Conservation (phyloP, 2,113 vertebrate genomes). For the Xyrauchen texanus region DNA sequence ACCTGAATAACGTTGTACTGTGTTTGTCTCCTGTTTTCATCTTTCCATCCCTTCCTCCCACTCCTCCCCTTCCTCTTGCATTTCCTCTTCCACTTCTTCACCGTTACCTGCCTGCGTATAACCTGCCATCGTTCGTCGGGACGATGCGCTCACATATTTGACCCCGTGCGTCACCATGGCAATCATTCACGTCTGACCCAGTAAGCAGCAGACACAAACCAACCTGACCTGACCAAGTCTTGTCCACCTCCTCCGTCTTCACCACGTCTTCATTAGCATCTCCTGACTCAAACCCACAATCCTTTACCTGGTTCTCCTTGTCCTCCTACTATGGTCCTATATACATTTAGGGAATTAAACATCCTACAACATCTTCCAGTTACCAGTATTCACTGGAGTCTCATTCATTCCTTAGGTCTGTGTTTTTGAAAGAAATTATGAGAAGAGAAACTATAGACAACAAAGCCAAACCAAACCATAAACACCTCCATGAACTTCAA, state of each 20-base stretch:
- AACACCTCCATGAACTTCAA: conserved; percentile 48
- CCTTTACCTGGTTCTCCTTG: conserved; percentile 34
- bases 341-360: neutral
- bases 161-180: conserved; percentile 2
- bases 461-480: conserved; percentile 7
- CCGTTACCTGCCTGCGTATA: conserved; percentile 28
- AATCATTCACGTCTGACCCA: conserved; percentile 24
- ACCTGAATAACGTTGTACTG: conserved; percentile 72
- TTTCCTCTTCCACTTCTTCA: conserved; percentile 40
- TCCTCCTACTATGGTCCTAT: neutral
- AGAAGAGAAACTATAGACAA: neutral
- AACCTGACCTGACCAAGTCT: conserved; percentile 39
- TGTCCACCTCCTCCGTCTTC: conserved; percentile 3
- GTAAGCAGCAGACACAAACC: conserved; percentile 40
- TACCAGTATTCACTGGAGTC: conserved; percentile 15
- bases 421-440: no score
- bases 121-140: conserved; percentile 30
- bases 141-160: conserved; percentile 11
- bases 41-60: conserved; percentile 57
- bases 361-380: neutral
- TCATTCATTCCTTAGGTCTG: neutral
- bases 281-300: conserved; percentile 33
- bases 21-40: conserved; percentile 75
- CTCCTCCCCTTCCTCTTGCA: conserved; percentile 47
- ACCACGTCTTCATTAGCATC: conserved; percentile 37